These are phyloP conservation scores for Philopotamus ludificatus DNA, from an alignment of 1,140 invertebrate genomes.

Conservation along the genomic window DNA sequence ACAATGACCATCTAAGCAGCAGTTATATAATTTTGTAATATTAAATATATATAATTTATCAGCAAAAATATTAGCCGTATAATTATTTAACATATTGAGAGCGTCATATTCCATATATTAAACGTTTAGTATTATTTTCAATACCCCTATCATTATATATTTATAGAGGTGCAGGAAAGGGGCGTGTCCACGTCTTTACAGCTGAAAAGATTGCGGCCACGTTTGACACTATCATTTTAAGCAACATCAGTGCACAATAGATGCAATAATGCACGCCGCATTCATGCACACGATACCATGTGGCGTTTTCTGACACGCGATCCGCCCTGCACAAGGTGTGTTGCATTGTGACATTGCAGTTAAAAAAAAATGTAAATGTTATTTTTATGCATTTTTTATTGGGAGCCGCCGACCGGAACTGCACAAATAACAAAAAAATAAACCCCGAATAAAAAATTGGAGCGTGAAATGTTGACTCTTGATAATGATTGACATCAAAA, in stretches of 20 bases:
- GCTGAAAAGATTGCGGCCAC: no score
- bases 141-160: background rate
- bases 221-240: no score
- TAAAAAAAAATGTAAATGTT: no score
- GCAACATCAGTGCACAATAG: no score
- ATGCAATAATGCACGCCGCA: no score
- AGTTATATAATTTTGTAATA: no score
- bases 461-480: background rate
- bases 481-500: background rate
- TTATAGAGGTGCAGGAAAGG: background rate
- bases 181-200: background rate
- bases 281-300: background rate
- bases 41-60: no score
- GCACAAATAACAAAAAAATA: constrained; percentile 11
- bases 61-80: no score
- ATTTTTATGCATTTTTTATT: background rate
- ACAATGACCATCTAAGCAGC: no score
- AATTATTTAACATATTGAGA: no score
- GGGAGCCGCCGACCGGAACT: constrained; percentile 3
- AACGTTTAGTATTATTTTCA: background rate
- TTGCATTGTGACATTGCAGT: background rate
- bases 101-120: no score
- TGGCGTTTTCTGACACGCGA: background rate
- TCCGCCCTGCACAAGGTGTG: background rate
- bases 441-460: no score